These are phyloP conservation scores for Polymixis flavicincta DNA, from an alignment of 2,888 invertebrate genomes.

Conservation along the genomic window DNA sequence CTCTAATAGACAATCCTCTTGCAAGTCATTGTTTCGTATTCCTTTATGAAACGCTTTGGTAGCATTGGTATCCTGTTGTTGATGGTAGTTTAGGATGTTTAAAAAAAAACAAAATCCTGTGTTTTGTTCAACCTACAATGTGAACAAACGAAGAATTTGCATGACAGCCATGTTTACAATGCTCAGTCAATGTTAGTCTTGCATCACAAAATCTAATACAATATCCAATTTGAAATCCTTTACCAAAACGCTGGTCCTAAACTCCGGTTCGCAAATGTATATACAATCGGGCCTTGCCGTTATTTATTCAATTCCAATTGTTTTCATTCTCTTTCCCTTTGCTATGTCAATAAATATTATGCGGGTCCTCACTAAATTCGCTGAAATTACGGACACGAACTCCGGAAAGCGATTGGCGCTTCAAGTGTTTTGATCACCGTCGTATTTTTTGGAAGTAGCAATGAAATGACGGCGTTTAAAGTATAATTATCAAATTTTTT, in stretches of 20 bases:
- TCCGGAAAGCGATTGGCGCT: slow-evolving; percentile 14
- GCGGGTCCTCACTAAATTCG: slow-evolving; percentile 41
- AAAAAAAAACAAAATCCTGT: too few species aligned
- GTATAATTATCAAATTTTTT: not conserved
- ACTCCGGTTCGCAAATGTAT: slow-evolving; percentile 36
- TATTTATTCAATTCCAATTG: slow-evolving; percentile 58
- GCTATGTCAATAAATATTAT: slow-evolving; percentile 61
- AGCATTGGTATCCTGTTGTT: too few species aligned
- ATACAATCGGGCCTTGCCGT: slow-evolving; percentile 40
- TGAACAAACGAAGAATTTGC: not conserved
- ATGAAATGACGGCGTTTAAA: not conserved
- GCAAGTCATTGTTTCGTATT: too few species aligned
- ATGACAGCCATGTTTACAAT: not conserved
- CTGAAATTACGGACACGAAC: slow-evolving; percentile 38
- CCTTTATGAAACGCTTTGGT: not conserved
- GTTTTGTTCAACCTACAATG: not conserved
- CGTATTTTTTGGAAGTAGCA: not conserved
- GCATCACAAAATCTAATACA: slow-evolving; percentile 1
- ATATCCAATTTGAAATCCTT: slow-evolving; percentile 33
- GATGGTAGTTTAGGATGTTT: too few species aligned
- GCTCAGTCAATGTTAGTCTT: not conserved
- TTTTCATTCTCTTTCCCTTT: slow-evolving; percentile 48
- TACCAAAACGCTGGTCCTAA: slow-evolving; percentile 21
- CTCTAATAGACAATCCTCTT: not conserved
- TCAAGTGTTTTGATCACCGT: slow-evolving; percentile 22